phyloP scores from a whole-genome alignment of 2,113 vertebrate genomes.

The Xiphophorus maculatus region DNA sequence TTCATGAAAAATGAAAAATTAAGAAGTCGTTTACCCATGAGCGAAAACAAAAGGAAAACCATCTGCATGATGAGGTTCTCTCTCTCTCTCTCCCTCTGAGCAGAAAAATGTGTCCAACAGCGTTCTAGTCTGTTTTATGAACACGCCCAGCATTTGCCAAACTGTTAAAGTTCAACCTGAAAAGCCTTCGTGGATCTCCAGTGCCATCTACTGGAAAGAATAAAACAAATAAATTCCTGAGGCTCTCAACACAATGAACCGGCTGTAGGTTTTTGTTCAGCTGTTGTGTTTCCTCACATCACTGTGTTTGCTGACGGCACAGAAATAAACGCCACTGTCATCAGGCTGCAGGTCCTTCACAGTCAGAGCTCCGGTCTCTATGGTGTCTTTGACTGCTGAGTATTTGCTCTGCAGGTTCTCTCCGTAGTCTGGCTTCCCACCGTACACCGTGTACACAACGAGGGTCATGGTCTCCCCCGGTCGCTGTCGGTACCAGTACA shows the following conservation, averaged over 20 bases:
- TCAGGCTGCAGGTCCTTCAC: conserved; percentile 39
- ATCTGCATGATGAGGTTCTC: conserved; percentile 30
- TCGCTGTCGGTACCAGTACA: conserved; percentile 58
- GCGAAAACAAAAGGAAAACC: conserved; percentile 1
- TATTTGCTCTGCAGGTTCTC: conserved; percentile 23
- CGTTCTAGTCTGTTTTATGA: background rate
- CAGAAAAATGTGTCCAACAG: background rate
- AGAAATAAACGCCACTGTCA: conserved; percentile 49
- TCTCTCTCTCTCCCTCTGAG: background rate
- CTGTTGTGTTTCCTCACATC: conserved; percentile 9
- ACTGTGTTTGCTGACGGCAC: conserved; percentile 46
- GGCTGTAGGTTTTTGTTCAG: conserved; percentile 30
- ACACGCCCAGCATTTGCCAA: background rate
- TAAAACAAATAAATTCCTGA: background rate
- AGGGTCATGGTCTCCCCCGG: conserved; percentile 39
- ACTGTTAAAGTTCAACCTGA: fast-evolving
- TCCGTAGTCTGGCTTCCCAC: conserved; percentile 1
- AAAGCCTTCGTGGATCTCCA: conserved; percentile 21
- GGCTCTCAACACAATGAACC: background rate
- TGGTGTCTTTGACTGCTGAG: conserved; percentile 6
- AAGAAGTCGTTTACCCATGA: conserved; percentile 28
- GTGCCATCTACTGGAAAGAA: conserved; percentile 43
- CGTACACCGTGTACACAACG: conserved; percentile 17
- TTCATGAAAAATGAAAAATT: background rate
- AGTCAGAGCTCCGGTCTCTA: background rate